These are phyloP conservation scores for Steatornis caripensis DNA, from an alignment of 2,113 vertebrate species.

Conservation along the genomic window DNA sequence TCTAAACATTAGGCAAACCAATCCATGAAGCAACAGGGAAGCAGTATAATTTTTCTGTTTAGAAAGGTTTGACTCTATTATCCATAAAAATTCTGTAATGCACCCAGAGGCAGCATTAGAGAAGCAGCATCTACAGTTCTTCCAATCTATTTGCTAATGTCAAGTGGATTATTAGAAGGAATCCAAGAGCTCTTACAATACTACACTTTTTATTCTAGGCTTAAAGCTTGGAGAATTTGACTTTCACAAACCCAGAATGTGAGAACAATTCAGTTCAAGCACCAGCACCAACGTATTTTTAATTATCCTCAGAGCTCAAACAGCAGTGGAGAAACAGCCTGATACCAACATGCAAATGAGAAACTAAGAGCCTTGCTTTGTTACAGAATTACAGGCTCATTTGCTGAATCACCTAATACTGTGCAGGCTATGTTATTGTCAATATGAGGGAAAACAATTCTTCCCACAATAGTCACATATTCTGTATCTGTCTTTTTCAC, in stretches of 20 bases:
- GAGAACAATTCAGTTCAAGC: background rate
- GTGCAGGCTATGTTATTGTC: background rate
- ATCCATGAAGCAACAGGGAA: background rate
- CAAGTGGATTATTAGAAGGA: slow-evolving; percentile 9
- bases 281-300: background rate
- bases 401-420: background rate
- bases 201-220: background rate
- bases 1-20: background rate
- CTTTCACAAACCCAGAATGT: background rate
- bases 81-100: background rate
- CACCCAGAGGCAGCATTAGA: background rate
- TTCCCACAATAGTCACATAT: background rate
- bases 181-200: background rate
- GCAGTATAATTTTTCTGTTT: background rate
- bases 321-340: background rate
- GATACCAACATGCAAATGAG: background rate
- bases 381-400: background rate
- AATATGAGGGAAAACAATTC: background rate
- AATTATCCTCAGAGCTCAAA: background rate
- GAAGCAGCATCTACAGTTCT: background rate
- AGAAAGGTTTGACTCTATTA: background rate
- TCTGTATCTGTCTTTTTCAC: background rate
- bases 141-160: background rate
- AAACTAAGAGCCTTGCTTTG: background rate
- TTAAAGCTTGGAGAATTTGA: background rate